Conservation (phyloP, 2,113 vertebrate species). For the Willisornis vidua region DNA sequence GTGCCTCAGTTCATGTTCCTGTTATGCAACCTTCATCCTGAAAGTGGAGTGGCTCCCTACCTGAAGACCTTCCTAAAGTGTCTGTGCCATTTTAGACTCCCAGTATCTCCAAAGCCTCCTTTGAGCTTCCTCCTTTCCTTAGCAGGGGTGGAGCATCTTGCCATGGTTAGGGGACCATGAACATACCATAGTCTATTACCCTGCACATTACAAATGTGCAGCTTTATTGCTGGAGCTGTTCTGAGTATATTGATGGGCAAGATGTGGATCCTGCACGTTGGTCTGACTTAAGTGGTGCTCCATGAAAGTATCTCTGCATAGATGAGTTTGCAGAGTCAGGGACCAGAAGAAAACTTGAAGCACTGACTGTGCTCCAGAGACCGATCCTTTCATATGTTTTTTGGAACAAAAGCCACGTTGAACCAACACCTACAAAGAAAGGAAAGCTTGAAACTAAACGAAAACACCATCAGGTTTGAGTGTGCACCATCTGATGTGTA, state of each 20-base stretch:
- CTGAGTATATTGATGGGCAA: background rate
- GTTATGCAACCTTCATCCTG: background rate
- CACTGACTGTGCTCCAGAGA: background rate
- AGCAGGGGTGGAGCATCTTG: background rate
- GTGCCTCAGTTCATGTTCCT: background rate
- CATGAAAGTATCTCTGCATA: background rate
- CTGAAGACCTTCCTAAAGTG: background rate
- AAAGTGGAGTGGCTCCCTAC: background rate
- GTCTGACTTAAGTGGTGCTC: background rate
- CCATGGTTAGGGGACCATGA: background rate
- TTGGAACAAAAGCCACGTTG: background rate
- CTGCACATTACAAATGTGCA: background rate
- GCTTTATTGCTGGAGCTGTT: background rate
- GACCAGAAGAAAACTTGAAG: background rate
- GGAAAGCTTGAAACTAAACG: background rate
- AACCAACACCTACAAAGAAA: background rate
- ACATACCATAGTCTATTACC: background rate
- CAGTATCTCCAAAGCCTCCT: background rate
- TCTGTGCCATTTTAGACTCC: background rate
- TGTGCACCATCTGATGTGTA: accelerated
- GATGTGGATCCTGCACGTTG: background rate
- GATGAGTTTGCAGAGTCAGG: background rate
- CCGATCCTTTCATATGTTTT: background rate
- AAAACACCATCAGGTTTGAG: background rate
- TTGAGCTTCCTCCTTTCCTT: background rate